phyloP scores from a whole-genome alignment of 2,113 vertebrate species.

The Aldabrachelys gigantea region DNA sequence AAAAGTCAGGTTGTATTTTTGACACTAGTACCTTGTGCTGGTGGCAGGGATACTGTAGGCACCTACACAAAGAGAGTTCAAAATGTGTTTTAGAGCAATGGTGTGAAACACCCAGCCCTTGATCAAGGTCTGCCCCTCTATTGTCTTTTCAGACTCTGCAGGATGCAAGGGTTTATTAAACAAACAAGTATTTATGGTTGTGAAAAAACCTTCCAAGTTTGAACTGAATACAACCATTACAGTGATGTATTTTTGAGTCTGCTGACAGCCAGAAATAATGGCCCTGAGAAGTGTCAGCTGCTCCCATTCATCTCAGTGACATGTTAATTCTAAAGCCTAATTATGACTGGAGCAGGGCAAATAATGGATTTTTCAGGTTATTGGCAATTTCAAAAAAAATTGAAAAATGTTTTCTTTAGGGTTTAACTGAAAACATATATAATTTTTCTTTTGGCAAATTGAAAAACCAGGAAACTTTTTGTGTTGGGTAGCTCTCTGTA shows the following conservation, averaged over 20 bases:
- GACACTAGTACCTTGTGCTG: background rate
- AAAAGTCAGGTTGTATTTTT: background rate
- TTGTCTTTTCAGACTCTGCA: background rate
- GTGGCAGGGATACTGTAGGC: background rate
- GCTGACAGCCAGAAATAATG: background rate
- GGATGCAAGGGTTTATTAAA: background rate
- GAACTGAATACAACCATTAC: background rate
- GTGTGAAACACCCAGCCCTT: background rate
- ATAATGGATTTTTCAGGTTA: background rate
- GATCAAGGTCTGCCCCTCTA: background rate
- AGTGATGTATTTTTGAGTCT: background rate
- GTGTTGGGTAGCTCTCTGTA: too few species aligned
- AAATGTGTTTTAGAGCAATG: background rate
- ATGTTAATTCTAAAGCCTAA: background rate
- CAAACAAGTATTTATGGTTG: background rate
- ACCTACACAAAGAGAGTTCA: background rate
- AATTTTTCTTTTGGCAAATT: too few species aligned
- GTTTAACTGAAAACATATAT: too few species aligned
- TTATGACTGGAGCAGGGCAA: background rate
- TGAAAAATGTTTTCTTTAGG: too few species aligned
- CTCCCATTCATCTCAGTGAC: background rate
- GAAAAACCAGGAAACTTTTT: background rate
- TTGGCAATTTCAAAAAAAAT: too few species aligned
- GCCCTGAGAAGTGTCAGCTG: background rate
- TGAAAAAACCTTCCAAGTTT: background rate